Conservation (phyloP, 2,113 vertebrate genomes). For the Ochotona princeps region DNA sequence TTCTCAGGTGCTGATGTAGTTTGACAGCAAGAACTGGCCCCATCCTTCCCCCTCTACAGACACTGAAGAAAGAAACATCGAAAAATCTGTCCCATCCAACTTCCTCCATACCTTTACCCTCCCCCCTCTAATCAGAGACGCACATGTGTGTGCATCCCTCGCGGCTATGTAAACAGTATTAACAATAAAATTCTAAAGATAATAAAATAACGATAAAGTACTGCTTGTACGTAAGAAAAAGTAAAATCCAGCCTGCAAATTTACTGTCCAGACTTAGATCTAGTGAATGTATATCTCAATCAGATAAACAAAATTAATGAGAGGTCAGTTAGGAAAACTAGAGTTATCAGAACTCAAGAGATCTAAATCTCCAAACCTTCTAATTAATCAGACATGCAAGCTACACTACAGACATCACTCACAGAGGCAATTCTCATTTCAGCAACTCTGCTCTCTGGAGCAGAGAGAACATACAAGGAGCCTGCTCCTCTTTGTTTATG, state of each 20-base stretch:
- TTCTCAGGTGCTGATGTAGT: no score
- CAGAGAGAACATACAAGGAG: neutral
- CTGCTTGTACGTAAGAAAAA: neutral
- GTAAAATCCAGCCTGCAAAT: neutral
- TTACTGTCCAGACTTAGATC: neutral
- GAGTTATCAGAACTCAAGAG: neutral
- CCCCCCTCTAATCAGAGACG: no score
- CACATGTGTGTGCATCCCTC: no score
- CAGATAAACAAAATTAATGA: constrained; percentile 13
- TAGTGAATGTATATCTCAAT: constrained; percentile 8
- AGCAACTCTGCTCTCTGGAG: neutral
- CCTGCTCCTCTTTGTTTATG: neutral
- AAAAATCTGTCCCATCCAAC: no score
- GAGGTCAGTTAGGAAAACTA: constrained; percentile 13
- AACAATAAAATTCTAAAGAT: neutral
- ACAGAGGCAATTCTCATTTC: neutral
- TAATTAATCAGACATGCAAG: neutral
- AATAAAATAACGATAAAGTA: constrained; percentile 13
- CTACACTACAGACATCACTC: neutral
- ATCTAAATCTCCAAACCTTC: constrained; percentile 10
- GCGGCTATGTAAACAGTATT: no score
- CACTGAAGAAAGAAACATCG: no score
- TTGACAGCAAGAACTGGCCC: no score
- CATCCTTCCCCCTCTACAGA: no score
- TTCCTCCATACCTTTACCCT: no score